Evolutionary conservation across 2,888 invertebrate species (phyloP), one percentile per base, ranked within the genome.

Genomic region (Sarcophaga rosellei): DNA sequence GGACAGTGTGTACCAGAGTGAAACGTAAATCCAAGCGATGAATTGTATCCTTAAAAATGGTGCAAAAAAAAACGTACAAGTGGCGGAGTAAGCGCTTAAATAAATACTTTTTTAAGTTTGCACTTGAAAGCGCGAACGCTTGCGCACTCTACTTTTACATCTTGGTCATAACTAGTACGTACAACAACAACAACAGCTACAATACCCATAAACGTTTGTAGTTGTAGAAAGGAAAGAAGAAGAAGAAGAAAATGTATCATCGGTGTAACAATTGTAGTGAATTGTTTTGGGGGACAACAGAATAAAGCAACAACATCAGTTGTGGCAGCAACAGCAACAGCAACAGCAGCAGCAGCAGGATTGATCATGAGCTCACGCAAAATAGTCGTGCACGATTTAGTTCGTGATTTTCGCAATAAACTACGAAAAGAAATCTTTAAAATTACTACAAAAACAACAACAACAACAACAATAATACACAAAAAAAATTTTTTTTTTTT

Each of bases 341-440:
- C 45, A 70, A 61, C 47, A 86, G 86, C 82, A 76, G 78, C 84
- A 84, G 88, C 89, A 74, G 88, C 76, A 85, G 90, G 89, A 89
- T 92, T 90, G 92, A 92, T 92, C 92, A 92, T 92, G 92, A 90
- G 90, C 90, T 89, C 92, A 92, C 92, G 92, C 93, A 92, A 92
- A 92, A 92, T 92, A 92, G 92, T 92, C 92, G 92, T 92, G 92
- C 93, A 92, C 93, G 92, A 92, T 92, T 91, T 91, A 91, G 90
- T 92, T 92, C 92, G 92, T 92, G 92, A 92, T 92, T 92, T 88
- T 88, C 86, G 86, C 82, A 88, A 88, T 85, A 87, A 87, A 85
- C 87, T 88, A 88, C 83, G 86, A 87, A 88, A 88, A 86, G 86
- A 85, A 88, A 88, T 88, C 86, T 88, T 87, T 85, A 83, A 85